Evolutionary conservation across 2,888 invertebrate species (phyloP).

Genomic region (Lumbricus terrestris): DNA sequence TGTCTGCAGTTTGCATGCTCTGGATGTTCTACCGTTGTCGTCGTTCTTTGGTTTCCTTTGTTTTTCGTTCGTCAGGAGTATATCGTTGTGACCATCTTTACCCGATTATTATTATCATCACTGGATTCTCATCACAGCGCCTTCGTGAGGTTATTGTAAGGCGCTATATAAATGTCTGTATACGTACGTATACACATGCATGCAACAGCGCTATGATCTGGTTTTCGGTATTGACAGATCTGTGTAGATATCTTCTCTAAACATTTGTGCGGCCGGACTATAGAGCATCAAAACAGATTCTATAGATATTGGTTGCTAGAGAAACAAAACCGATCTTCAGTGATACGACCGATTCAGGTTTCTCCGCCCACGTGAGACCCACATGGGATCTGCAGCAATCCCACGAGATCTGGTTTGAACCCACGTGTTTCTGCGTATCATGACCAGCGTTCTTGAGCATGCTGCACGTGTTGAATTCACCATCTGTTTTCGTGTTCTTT

Average conservation of each 20-base stretch:
- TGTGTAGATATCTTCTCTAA: not conserved
- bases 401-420: too few species aligned
- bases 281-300: not conserved
- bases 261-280: not conserved
- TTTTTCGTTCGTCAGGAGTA: not conserved
- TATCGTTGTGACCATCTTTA: not conserved
- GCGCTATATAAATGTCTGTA: too few species aligned
- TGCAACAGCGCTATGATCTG: not conserved
- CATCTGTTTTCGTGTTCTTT: not conserved
- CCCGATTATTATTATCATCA: not conserved
- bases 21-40: not conserved
- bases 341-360: not conserved
- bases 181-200: too few species aligned
- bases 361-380: too few species aligned
- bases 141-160: too few species aligned
- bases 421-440: too few species aligned
- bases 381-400: too few species aligned
- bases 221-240: not conserved
- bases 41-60: not conserved
- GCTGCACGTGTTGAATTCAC: not conserved
- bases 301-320: not conserved
- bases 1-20: not conserved
- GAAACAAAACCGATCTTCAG: not conserved
- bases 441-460: too few species aligned
- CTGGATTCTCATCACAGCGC: too few species aligned